Conservation (phyloP, 1,140 invertebrate genomes). For the Listronotus bonariensis region DNA sequence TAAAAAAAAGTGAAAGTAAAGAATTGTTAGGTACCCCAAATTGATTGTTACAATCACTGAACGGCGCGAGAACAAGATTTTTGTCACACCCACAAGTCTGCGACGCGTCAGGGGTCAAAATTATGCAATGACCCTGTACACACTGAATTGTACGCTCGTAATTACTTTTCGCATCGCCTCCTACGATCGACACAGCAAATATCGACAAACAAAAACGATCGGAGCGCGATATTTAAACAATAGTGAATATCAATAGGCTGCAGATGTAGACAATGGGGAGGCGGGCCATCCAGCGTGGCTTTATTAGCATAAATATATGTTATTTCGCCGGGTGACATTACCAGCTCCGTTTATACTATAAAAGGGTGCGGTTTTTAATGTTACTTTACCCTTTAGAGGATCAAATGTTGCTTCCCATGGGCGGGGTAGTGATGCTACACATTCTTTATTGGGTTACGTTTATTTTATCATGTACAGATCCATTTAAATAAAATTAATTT, state of each 20-base stretch:
- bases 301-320: constrained; percentile 48
- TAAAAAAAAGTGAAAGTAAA: too few relatives aligned
- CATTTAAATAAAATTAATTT: too few relatives aligned
- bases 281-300: constrained; percentile 33
- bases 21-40: too few relatives aligned
- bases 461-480: too few relatives aligned
- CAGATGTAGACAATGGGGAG: constrained; percentile 45
- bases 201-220: constrained; percentile 26
- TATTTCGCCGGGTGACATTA: constrained; percentile 41
- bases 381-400: constrained; percentile 23
- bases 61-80: constrained; percentile 1
- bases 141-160: constrained; percentile 2
- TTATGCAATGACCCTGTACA: constrained; percentile 34
- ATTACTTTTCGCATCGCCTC: constrained; percentile 35
- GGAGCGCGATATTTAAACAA: constrained; percentile 40
- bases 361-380: constrained; percentile 27
- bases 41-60: too few relatives aligned
- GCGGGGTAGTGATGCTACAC: constrained; percentile 23
- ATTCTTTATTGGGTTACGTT: constrained; percentile 19
- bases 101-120: constrained; percentile 15
- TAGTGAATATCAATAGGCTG: constrained; percentile 46
- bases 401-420: constrained; percentile 27
- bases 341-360: constrained; percentile 5
- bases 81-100: constrained; percentile 10
- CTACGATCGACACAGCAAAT: constrained; percentile 13